phyloP scores from a whole-genome alignment of 2,888 invertebrate genomes.

The Chrysolina oricalcia region DNA sequence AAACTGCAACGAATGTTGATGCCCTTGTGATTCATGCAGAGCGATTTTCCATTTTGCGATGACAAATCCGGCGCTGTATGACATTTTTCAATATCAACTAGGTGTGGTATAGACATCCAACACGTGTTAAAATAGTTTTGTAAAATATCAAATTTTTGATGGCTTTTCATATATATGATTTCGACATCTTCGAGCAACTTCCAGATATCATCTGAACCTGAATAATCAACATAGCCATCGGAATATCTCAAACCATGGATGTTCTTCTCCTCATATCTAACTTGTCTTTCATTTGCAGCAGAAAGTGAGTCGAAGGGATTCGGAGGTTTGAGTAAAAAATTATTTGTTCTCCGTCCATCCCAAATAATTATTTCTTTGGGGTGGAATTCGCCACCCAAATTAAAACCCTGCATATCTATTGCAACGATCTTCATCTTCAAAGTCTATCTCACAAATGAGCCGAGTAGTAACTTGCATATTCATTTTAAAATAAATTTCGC shows the following conservation, averaged over 20 bases:
- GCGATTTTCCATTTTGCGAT: background rate
- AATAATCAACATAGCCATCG: background rate
- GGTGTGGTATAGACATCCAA: background rate
- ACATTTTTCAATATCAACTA: no score
- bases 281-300: background rate
- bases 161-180: background rate
- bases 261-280: background rate
- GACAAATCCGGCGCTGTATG: no score
- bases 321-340: background rate
- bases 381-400: background rate
- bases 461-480: background rate
- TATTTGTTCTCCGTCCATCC: conserved; percentile 9
- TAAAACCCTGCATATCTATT: background rate
- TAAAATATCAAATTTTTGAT: background rate
- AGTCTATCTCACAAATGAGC: background rate
- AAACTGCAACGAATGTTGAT: background rate
- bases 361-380: conserved; percentile 6
- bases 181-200: background rate
- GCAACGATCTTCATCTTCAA: background rate
- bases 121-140: background rate
- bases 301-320: background rate
- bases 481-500: background rate
- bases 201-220: background rate
- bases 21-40: background rate
- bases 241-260: background rate